These are phyloP conservation scores for Leuctra nigra DNA, from an alignment of 2,888 invertebrate species.

Conservation along the genomic window DNA sequence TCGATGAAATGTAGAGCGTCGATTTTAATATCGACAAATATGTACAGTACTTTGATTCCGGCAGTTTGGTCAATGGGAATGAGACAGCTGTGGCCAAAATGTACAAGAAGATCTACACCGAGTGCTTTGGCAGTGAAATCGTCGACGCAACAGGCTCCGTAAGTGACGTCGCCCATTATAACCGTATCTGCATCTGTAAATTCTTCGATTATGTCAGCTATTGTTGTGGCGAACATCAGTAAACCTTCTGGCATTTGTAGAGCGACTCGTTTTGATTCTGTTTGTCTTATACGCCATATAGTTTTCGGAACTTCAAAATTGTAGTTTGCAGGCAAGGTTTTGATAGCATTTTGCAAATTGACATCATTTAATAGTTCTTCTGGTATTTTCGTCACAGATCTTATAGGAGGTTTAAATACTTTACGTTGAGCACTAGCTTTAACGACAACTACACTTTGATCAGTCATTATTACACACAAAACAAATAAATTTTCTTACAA, in stretches of 20 bases:
- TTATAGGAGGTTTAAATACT: slow-evolving; percentile 67
- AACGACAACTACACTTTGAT: slow-evolving; percentile 48
- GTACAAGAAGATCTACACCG: slow-evolving; percentile 84
- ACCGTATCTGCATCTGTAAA: slow-evolving; percentile 86
- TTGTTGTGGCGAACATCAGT: slow-evolving; percentile 83
- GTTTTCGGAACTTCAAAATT: slow-evolving; percentile 98
- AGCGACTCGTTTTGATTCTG: slow-evolving; percentile 81
- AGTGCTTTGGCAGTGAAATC: slow-evolving; percentile 90
- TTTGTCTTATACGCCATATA: slow-evolving; percentile 87
- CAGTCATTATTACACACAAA: slow-evolving; percentile 6
- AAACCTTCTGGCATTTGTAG: slow-evolving; percentile 96
- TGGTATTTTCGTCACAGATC: slow-evolving; percentile 71
- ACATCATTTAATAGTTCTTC: slow-evolving; percentile 70
- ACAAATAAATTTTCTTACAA: too few species aligned
- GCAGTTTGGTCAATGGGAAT: slow-evolving; percentile 80
- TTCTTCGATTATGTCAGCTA: slow-evolving; percentile 86
- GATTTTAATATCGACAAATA: slow-evolving; percentile 98
- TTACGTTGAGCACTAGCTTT: slow-evolving; percentile 74
- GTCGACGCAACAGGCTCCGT: slow-evolving; percentile 98
- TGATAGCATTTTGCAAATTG: slow-evolving; percentile 62
- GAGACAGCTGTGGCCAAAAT: slow-evolving; percentile 97
- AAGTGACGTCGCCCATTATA: slow-evolving; percentile 98
- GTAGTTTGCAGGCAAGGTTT: slow-evolving; percentile 83
- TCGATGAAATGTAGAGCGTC: slow-evolving; percentile 90
- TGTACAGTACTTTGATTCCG: slow-evolving; percentile 87